Evolutionary conservation across 2,113 vertebrate genomes (phyloP).

Genomic region (Patagioenas fasciata): DNA sequence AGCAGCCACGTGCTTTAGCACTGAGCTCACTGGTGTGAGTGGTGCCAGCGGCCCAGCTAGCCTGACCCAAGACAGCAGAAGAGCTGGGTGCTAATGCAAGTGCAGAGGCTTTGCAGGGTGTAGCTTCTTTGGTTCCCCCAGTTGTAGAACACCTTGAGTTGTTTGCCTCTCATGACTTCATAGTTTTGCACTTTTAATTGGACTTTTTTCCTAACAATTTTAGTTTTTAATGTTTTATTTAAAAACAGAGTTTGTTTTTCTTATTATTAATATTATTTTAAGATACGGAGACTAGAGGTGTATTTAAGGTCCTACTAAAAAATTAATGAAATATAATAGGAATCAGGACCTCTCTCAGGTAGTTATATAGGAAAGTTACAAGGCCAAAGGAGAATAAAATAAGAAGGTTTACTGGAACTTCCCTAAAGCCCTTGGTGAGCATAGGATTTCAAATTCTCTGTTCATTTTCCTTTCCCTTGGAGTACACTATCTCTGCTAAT

Average conservation of each 20-base stretch:
- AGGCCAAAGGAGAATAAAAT: background rate
- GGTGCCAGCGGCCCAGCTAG: background rate
- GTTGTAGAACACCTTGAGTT: background rate
- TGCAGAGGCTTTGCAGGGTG: background rate
- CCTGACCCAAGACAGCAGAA: background rate
- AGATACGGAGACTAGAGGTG: background rate
- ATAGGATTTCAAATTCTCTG: background rate
- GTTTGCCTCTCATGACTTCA: background rate
- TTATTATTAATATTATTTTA: background rate
- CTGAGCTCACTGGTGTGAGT: accelerated
- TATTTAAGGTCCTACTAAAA: background rate
- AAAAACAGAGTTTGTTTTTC: background rate
- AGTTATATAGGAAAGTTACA: background rate
- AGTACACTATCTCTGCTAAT: background rate
- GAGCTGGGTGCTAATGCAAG: background rate
- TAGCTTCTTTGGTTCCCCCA: background rate
- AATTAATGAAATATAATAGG: background rate
- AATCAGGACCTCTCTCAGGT: background rate
- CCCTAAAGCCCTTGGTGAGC: background rate
- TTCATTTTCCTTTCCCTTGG: background rate
- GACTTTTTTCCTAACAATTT: background rate
- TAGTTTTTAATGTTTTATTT: background rate
- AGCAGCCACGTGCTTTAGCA: background rate
- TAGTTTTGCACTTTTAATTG: background rate
- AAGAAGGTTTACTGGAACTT: background rate